Evolutionary conservation across 53 echinoderm and acorn worm species (phyloP).

Genomic region (Crossaster papposus): DNA sequence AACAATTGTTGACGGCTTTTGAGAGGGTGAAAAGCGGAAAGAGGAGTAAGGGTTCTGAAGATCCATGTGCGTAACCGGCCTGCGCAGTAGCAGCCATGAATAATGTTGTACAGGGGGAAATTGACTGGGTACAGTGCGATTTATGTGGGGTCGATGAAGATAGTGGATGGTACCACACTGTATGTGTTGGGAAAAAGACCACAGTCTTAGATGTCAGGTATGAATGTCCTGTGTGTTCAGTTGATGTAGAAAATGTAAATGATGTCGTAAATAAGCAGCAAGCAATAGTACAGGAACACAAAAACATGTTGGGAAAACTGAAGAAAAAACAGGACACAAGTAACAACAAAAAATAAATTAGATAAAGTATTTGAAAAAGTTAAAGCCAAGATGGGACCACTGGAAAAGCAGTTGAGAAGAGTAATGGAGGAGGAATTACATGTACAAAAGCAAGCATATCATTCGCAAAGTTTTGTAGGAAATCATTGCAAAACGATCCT

Average conservation of each 20-base stretch:
- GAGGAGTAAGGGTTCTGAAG: no score
- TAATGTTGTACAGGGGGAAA: constrained; percentile 10
- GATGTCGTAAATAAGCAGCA: constrained; percentile 25
- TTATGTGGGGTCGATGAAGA: constrained; percentile 43
- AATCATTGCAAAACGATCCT: constrained; percentile 62
- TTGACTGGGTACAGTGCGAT: constrained; percentile 41
- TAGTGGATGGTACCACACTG: constrained; percentile 53
- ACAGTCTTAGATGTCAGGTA: neutral
- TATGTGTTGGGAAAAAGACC: constrained; percentile 28
- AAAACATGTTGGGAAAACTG: neutral
- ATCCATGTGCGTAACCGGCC: neutral
- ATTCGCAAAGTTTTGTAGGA: constrained; percentile 60
- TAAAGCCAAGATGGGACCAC: constrained; percentile 13
- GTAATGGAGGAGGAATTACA: constrained; percentile 50
- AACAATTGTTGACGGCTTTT: no score
- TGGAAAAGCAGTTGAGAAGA: constrained; percentile 27
- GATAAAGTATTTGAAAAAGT: constrained; percentile 43
- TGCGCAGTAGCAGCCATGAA: constrained; percentile 13
- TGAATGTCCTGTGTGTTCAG: neutral
- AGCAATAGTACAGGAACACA: constrained; percentile 3
- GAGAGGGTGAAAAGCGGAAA: no score
- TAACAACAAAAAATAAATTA: constrained; percentile 13
- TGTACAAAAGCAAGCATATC: constrained; percentile 58
- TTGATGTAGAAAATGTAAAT: neutral
- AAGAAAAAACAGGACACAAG: neutral